These are phyloP conservation scores for Astyanax mexicanus DNA, from an alignment of 2,797 vertebrate genomes.

Conservation along the genomic window DNA sequence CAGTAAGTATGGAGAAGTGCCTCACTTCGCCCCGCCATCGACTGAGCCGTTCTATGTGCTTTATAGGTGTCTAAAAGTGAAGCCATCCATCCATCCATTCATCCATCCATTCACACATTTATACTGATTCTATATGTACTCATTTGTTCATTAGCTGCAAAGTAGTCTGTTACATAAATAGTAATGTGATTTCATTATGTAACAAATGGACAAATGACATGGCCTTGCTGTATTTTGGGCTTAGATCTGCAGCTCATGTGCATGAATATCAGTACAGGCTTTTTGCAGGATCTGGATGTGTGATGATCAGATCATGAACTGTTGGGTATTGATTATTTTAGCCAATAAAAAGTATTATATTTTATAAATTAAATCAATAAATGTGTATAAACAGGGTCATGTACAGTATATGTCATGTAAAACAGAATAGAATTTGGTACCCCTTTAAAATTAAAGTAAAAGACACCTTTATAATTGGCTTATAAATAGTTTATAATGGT, in stretches of 20 bases:
- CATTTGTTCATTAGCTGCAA: too few species aligned
- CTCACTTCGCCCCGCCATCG: background rate
- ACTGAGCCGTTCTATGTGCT: background rate
- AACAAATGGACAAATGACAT: conserved; percentile 30
- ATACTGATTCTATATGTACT: too few species aligned
- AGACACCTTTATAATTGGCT: too few species aligned
- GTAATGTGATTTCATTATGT: background rate
- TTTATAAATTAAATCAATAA: too few species aligned
- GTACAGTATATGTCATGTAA: too few species aligned
- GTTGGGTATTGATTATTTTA: background rate
- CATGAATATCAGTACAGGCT: background rate
- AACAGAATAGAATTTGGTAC: too few species aligned
- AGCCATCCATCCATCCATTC: background rate
- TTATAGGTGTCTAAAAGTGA: background rate
- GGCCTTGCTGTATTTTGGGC: background rate
- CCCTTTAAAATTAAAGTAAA: too few species aligned
- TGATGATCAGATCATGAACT: background rate
- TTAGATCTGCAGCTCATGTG: conserved; percentile 38
- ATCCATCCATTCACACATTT: too few species aligned
- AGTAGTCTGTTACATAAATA: background rate
- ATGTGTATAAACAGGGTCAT: too few species aligned
- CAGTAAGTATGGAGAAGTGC: conserved; percentile 50
- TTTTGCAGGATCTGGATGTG: background rate
- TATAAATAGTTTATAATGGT: too few species aligned
- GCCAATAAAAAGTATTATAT: too few species aligned